Percentiles rank a stretch among this genome's conserved stretches.
Evolutionary conservation across 2,888 invertebrate species (phyloP).

Genomic region (Laspeyria flexula): DNA sequence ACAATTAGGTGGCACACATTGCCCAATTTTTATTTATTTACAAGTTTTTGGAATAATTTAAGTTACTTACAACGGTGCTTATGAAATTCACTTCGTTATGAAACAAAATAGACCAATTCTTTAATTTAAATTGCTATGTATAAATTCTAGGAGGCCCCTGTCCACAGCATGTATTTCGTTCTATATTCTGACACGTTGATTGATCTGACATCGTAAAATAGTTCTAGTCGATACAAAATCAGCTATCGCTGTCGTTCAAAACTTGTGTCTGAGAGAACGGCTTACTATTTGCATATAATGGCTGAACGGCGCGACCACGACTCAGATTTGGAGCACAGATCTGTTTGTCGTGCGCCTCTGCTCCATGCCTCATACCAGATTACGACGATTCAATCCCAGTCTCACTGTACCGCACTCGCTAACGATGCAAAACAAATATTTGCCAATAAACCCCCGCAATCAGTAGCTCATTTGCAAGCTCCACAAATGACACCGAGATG

Average conservation of each 20-base stretch:
- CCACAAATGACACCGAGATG: constrained; percentile 39
- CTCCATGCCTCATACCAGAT: constrained; percentile 61
- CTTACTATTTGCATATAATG: constrained; percentile 78
- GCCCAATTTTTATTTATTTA: constrained; percentile 70
- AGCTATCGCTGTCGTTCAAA: constrained; percentile 62
- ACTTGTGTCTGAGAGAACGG: constrained; percentile 62
- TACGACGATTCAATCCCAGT: constrained; percentile 62
- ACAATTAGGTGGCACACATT: constrained; percentile 68
- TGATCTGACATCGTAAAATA: constrained; percentile 28
- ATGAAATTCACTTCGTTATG: background rate
- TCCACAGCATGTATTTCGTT: background rate
- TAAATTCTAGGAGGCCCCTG: no score
- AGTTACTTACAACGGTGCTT: constrained; percentile 37
- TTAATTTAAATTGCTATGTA: no score
- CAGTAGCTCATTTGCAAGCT: constrained; percentile 46
- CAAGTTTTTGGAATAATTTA: constrained; percentile 50
- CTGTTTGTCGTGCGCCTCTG: constrained; percentile 62
- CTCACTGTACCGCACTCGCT: constrained; percentile 11
- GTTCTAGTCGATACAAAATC: constrained; percentile 30
- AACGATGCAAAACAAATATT: constrained; percentile 39
- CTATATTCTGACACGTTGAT: constrained; percentile 24
- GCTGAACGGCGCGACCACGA: constrained; percentile 72
- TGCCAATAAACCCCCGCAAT: constrained; percentile 40
- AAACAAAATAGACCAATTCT: no score
- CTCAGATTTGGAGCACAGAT: constrained; percentile 78